Percentiles rank a stretch among this genome's conserved stretches.
phyloP scores from a whole-genome alignment of 2,797 vertebrate genomes.

The Phyllotis vaccarum region DNA sequence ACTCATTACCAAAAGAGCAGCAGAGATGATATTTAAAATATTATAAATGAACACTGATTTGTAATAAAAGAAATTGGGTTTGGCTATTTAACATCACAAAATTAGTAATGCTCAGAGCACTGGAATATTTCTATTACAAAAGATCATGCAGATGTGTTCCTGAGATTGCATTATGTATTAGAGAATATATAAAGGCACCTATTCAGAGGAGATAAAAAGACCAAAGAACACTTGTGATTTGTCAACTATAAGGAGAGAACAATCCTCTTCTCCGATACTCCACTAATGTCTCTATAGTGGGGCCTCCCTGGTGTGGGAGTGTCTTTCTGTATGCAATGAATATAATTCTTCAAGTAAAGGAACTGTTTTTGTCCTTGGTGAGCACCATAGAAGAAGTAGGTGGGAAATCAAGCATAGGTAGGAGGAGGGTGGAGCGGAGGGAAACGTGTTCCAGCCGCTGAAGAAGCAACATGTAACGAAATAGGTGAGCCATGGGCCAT shows the following conservation, averaged over 20 bases:
- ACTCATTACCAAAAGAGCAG: conserved; percentile 61
- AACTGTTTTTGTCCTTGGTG: too few species aligned
- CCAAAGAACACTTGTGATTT: background rate
- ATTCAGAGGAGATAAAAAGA: conserved; percentile 11
- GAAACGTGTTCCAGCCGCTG: too few species aligned
- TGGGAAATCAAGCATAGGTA: too few species aligned
- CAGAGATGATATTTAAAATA: background rate
- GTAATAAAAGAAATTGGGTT: conserved; percentile 22
- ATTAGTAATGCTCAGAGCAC: background rate
- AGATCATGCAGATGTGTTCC: background rate
- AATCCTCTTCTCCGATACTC: background rate
- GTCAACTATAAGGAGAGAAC: conserved; percentile 22
- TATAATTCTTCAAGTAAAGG: too few species aligned
- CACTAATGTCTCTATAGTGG: background rate
- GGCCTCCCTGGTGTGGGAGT: background rate
- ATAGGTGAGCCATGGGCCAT: too few species aligned
- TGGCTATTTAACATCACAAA: conserved; percentile 22
- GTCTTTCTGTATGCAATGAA: too few species aligned
- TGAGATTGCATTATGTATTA: background rate
- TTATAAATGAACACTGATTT: conserved; percentile 21
- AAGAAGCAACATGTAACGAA: too few species aligned
- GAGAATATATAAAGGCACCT: background rate
- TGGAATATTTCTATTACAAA: conserved; percentile 1
- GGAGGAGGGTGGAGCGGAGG: too few species aligned
- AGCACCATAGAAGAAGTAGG: too few species aligned